Evolutionary conservation across 2,888 invertebrate genomes (phyloP).

Genomic region (Ormyrus rosae): DNA sequence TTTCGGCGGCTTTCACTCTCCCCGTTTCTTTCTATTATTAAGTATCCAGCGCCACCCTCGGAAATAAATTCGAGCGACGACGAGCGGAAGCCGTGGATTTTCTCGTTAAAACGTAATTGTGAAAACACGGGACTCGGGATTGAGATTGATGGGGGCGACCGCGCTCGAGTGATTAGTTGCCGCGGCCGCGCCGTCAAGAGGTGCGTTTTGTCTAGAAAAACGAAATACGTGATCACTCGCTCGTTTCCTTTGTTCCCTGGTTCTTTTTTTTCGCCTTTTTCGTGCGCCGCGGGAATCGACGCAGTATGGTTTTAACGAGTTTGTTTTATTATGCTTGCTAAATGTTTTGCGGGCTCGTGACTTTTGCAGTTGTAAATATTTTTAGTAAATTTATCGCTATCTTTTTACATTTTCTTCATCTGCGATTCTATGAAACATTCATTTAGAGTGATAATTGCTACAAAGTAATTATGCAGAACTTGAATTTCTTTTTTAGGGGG

Average conservation of each 20-base stretch:
- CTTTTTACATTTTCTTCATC: too few relatives aligned
- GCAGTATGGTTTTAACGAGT: too few relatives aligned
- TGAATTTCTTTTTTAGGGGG: slow-evolving; percentile 65
- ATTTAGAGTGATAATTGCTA: too few relatives aligned
- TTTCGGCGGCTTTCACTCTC: neutral
- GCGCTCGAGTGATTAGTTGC: slow-evolving; percentile 37
- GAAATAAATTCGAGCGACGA: slow-evolving; percentile 35
- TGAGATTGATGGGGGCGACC: slow-evolving; percentile 47
- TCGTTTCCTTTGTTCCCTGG: too few relatives aligned
- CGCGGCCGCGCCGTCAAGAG: neutral
- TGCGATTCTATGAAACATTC: too few relatives aligned
- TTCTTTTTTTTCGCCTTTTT: slow-evolving; percentile 40
- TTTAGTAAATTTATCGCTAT: too few relatives aligned
- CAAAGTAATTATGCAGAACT: too few relatives aligned
- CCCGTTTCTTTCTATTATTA: slow-evolving; percentile 24
- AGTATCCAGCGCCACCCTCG: neutral
- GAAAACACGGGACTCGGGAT: slow-evolving; percentile 43
- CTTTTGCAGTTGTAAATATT: too few relatives aligned
- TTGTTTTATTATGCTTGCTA: too few relatives aligned
- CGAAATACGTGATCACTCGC: too few relatives aligned
- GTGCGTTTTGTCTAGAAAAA: too few relatives aligned
- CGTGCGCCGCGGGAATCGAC: slow-evolving; percentile 10
- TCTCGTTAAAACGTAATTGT: slow-evolving; percentile 52
- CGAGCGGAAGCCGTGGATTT: slow-evolving; percentile 43
- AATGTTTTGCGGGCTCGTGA: too few relatives aligned